Conservation (phyloP, 2,797 vertebrate species). For the Prionace glauca region DNA sequence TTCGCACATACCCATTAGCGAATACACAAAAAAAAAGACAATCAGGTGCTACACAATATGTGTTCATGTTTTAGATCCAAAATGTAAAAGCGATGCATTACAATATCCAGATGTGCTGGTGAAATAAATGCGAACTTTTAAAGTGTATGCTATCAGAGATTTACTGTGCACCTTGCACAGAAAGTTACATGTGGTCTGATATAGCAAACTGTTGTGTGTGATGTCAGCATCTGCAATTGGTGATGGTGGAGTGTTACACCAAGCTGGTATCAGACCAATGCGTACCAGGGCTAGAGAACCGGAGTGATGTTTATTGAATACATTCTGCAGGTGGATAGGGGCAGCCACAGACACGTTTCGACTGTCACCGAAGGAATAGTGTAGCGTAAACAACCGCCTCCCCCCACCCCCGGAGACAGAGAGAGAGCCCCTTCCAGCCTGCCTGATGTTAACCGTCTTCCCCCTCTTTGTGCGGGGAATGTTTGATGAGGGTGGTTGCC, state of each 20-base stretch:
- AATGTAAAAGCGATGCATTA: background rate
- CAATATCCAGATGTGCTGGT: background rate
- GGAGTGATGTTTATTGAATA: background rate
- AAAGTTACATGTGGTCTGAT: background rate
- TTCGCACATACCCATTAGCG: background rate
- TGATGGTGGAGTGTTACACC: background rate
- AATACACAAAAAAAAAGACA: background rate
- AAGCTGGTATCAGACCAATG: background rate
- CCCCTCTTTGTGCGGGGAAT: background rate
- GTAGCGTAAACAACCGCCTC: background rate
- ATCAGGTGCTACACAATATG: background rate
- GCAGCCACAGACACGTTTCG: background rate
- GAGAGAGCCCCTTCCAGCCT: background rate
- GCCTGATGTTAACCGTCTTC: background rate
- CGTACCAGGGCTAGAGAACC: background rate
- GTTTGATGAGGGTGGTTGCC: conserved; percentile 13
- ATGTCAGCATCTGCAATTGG: background rate
- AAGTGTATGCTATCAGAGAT: background rate
- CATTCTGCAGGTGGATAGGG: background rate
- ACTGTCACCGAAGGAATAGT: background rate
- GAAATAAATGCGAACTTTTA: background rate
- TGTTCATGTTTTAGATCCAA: background rate
- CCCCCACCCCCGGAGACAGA: no score
- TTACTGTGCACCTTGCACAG: background rate
- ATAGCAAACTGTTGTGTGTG: background rate